phyloP scores from a whole-genome alignment of 2,113 vertebrate species.

The Tyrannus savana region DNA sequence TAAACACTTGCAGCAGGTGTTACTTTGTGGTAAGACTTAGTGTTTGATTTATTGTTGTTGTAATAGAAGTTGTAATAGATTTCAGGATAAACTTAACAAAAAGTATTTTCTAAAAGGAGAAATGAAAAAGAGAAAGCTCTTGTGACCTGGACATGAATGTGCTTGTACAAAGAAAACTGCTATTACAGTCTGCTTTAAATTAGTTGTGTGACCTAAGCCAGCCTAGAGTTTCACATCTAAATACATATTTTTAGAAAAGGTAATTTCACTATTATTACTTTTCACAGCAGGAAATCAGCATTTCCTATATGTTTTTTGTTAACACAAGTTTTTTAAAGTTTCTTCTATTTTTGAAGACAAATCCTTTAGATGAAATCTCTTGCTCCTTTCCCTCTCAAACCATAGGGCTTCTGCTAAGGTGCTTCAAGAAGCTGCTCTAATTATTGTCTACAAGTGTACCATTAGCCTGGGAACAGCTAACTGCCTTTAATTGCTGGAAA shows the following conservation, averaged over 20 bases:
- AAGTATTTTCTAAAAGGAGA: background rate
- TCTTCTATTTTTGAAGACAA: background rate
- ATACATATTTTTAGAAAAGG: accelerated
- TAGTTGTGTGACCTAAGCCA: background rate
- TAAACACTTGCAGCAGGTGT: background rate
- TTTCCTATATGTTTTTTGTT: background rate
- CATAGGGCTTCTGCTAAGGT: background rate
- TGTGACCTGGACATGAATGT: background rate
- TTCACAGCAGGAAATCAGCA: background rate
- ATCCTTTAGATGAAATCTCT: background rate
- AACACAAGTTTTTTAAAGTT: background rate
- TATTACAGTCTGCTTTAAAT: background rate
- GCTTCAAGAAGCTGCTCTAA: background rate
- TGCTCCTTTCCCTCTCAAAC: background rate
- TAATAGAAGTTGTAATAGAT: background rate
- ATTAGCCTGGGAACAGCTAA: background rate
- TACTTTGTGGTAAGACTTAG: background rate
- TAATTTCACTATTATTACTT: background rate
- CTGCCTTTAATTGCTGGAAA: slow-evolving; percentile 20
- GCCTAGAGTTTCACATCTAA: background rate
- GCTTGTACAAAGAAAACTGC: background rate
- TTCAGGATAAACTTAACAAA: background rate
- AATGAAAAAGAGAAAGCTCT: background rate
- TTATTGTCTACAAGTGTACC: slow-evolving; percentile 1
- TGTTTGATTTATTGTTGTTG: background rate